Evolutionary conservation across 1,140 invertebrate species (phyloP), one percentile per base, ranked within the genome.

Genomic region (Aradophagus sp.): DNA sequence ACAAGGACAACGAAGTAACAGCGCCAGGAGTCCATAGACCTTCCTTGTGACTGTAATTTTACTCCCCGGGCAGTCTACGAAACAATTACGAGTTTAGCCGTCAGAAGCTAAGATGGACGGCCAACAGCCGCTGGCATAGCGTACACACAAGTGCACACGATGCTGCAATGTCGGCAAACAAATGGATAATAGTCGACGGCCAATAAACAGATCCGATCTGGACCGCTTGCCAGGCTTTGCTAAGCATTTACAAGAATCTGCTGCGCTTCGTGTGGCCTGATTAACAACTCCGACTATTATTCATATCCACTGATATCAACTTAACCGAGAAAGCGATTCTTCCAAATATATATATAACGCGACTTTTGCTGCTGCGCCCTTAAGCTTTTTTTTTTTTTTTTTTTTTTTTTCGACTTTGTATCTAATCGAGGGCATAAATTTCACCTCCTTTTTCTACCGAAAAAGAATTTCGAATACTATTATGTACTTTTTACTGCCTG

Each of bases 171-270:
- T 50, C 52, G 52, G 53, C 41, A 68, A 73, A 65, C 71, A 73
- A 68, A 66, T 66, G 52, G 72, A 74, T 61, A 70, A 74, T 74
- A 58, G 56, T 58, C 55, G 70, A 56, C 58, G 58, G 62, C 62
- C 72, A 74, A 74, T 74, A 74, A 69, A 52, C 66, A 68, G 65
- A 74, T 62, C 62, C 56, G 56, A 71, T 71, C 68, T 71, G 53
- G 47, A 65, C 38, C 34, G 17, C 38, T 52, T 29, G 45, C 67
- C 59, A 71, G 65, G 50, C 53, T 58, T 58, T 36, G 52, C 19
- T 56, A 52, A 47, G 45, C 58, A 42, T 63, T 70, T 58, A 29
- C 45, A 31, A 52, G 45, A 58, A 55, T 55, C 58, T 63, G 45
- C 52, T 44, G 35, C 44, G 38, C 48, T 38, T 59, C 41, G 34